Evolutionary conservation across 2,113 vertebrate genomes (phyloP).

Genomic region (Smithornis capensis): DNA sequence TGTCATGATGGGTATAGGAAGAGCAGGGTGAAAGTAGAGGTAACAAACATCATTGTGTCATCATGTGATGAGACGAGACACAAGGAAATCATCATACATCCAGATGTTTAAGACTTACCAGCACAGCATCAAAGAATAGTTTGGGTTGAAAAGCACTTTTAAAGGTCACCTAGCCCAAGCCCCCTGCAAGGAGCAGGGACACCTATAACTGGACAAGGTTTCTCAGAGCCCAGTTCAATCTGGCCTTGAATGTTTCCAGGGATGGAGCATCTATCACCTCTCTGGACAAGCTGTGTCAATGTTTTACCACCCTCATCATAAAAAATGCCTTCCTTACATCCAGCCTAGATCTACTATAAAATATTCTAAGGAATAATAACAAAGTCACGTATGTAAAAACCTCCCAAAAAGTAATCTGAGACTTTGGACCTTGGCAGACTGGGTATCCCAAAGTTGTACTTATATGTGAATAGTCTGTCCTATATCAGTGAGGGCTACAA

Average conservation of each 20-base stretch:
- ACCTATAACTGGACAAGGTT: background rate
- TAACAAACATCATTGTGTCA: background rate
- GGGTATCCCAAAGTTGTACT: background rate
- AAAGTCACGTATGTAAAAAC: background rate
- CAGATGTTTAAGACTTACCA: background rate
- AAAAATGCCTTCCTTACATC: background rate
- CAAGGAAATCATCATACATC: background rate
- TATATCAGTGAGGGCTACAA: background rate
- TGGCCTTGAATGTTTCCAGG: background rate
- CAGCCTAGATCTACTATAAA: background rate
- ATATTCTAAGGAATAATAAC: background rate
- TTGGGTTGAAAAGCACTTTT: background rate
- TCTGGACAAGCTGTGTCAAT: background rate
- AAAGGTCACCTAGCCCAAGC: background rate
- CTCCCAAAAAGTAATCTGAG: background rate
- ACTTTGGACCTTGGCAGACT: background rate
- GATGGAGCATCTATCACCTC: background rate
- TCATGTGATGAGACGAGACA: fast-evolving
- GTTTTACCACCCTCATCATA: background rate
- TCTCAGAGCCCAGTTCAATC: background rate
- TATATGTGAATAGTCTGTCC: background rate
- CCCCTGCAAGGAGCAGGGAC: background rate
- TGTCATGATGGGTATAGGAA: too few relatives aligned
- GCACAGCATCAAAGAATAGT: background rate
- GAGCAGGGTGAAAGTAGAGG: background rate